Evolutionary conservation across 2,888 invertebrate genomes (phyloP).

Genomic region (Parnassius mnemosyne): DNA sequence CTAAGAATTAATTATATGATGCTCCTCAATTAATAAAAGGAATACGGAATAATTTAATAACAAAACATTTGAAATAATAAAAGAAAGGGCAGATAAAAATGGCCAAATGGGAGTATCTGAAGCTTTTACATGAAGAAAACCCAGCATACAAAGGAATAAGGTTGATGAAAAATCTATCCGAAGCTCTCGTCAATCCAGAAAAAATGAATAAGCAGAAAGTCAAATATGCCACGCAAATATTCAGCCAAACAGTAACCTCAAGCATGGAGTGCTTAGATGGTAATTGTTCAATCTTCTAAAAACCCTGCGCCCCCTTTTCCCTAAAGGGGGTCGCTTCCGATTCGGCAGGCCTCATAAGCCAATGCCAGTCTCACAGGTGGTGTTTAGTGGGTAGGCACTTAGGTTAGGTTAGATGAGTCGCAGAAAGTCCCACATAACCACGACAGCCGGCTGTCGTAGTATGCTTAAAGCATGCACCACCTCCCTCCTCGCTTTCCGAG

Average conservation of each 20-base stretch:
- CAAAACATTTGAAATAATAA: neutral
- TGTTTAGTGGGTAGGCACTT: no score
- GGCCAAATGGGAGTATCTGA: neutral
- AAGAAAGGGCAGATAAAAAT: neutral
- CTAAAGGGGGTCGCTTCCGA: no score
- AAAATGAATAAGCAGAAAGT: slow-evolving; percentile 37
- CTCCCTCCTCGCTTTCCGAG: no score
- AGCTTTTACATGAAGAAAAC: slow-evolving; percentile 29
- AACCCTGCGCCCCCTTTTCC: no score
- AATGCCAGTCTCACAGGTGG: no score
- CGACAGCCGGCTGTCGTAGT: no score
- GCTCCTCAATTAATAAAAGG: slow-evolving; percentile 18
- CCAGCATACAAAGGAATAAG: slow-evolving; percentile 33
- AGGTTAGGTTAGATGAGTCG: no score
- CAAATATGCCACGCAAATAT: slow-evolving; percentile 36
- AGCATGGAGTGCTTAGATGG: slow-evolving; percentile 39
- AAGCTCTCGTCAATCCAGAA: slow-evolving; percentile 30
- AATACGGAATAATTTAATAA: slow-evolving; percentile 22
- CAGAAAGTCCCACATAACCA: no score
- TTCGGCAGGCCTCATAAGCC: no score
- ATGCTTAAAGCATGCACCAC: no score
- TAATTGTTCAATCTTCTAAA: slow-evolving; percentile 16
- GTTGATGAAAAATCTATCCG: slow-evolving; percentile 36
- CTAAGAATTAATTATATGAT: slow-evolving; percentile 1
- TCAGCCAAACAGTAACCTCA: slow-evolving; percentile 36